phyloP scores from a whole-genome alignment of 2,113 vertebrate species.

The Microcebus lehilahytsara region DNA sequence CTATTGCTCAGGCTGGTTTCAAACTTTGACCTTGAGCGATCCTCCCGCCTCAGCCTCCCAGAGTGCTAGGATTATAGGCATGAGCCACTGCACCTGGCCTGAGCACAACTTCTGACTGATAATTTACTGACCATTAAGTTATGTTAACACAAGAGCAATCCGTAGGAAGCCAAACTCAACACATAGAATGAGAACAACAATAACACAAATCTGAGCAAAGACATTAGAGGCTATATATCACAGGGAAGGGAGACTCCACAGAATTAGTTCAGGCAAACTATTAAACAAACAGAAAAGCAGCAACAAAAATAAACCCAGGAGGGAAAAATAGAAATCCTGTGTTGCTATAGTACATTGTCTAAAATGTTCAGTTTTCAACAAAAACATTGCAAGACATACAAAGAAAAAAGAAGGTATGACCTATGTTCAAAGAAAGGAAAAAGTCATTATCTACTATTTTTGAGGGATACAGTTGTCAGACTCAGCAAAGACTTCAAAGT shows the following conservation, averaged over 20 bases:
- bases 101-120: background rate
- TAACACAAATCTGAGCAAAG: background rate
- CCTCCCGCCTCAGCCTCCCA: no score
- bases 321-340: background rate
- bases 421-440: background rate
- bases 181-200: background rate
- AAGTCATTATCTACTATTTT: background rate
- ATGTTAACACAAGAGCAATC: background rate
- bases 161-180: background rate
- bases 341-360: background rate
- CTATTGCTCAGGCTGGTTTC: no score
- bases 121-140: background rate
- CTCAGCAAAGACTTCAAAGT: background rate
- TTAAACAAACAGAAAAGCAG: background rate
- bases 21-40: no score
- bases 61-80: no score
- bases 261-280: conserved; percentile 21
- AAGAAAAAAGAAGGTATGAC: background rate
- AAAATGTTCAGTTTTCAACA: background rate
- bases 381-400: background rate
- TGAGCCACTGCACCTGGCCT: no score
- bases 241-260: background rate
- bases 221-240: background rate
- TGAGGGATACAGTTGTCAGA: background rate
- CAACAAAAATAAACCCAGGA: background rate